A percentile compares a stretch with the other conserved stretches of the same genome.
Evolutionary conservation across 2,888 invertebrate species (phyloP).

Genomic region (Elaeidobius kamerunicus): DNA sequence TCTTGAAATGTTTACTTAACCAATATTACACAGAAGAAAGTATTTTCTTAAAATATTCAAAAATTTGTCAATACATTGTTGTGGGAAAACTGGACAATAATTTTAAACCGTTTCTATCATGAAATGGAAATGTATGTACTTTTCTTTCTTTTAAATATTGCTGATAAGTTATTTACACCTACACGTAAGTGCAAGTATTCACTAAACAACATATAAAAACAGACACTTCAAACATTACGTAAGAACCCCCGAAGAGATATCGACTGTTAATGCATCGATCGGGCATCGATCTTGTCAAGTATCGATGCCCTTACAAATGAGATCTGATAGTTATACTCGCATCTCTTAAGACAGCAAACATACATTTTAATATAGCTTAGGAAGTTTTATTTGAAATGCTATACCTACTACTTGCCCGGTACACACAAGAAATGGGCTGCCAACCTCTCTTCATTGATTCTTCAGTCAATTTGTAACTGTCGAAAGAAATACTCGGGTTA

Average conservation of each 20-base stretch:
- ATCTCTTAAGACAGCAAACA: slow-evolving; percentile 7
- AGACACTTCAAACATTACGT: slow-evolving; percentile 5
- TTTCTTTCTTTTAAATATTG: too few relatives aligned
- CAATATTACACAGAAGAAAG: too few relatives aligned
- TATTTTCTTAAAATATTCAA: too few relatives aligned
- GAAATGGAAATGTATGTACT: too few relatives aligned
- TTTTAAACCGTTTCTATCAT: too few relatives aligned
- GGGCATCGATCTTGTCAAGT: slow-evolving; percentile 34
- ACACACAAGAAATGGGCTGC: slow-evolving; percentile 12
- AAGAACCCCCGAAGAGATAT: slow-evolving; percentile 14
- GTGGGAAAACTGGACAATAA: too few relatives aligned
- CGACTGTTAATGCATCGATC: slow-evolving; percentile 12
- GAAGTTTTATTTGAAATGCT: slow-evolving; percentile 14
- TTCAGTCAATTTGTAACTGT: slow-evolving; percentile 21
- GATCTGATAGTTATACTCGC: slow-evolving; percentile 35
- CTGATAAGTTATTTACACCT: too few relatives aligned
- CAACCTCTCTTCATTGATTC: slow-evolving; percentile 23
- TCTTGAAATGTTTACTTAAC: too few relatives aligned
- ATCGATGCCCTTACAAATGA: slow-evolving; percentile 40
- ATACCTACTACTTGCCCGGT: slow-evolving; percentile 3
- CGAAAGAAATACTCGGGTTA: slow-evolving; percentile 4
- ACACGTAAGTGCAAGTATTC: neutral
- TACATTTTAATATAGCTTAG: slow-evolving; percentile 6
- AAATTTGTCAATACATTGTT: too few relatives aligned
- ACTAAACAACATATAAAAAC: slow-evolving; percentile 1